Evolutionary conservation across 2,113 vertebrate species (phyloP).

Genomic region (Oxyruncus cristatus): DNA sequence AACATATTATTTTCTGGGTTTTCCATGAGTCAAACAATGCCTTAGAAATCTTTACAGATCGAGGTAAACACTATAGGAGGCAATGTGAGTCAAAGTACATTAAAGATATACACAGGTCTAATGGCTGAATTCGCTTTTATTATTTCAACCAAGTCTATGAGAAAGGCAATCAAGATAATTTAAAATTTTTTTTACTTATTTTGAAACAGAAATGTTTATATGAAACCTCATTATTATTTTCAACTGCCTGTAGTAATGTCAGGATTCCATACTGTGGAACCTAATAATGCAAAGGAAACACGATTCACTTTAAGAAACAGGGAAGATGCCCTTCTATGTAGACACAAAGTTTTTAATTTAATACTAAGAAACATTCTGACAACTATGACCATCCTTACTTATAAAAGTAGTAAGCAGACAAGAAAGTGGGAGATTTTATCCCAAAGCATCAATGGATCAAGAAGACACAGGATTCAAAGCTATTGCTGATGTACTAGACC

Average conservation of each 20-base stretch:
- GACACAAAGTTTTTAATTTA: background rate
- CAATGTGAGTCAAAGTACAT: background rate
- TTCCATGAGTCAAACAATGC: background rate
- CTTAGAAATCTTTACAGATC: background rate
- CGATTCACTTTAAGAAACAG: background rate
- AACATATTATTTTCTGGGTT: background rate
- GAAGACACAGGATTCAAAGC: conserved; percentile 6
- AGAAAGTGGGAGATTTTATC: background rate
- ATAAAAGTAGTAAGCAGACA: background rate
- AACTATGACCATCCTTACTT: background rate
- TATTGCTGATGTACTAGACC: background rate
- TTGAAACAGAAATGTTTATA: background rate
- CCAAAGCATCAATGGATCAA: background rate
- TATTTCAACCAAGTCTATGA: background rate
- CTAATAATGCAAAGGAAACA: background rate
- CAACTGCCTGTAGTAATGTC: background rate
- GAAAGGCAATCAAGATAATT: conserved; percentile 10
- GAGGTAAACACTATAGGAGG: background rate
- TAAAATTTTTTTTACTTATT: background rate
- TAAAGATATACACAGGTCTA: background rate
- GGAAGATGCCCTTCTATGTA: background rate
- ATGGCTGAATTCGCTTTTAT: background rate
- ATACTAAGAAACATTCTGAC: background rate
- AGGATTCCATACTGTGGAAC: background rate
- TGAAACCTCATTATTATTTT: background rate